phyloP scores from a whole-genome alignment of 2,888 invertebrate species.

The Bombylius major region DNA sequence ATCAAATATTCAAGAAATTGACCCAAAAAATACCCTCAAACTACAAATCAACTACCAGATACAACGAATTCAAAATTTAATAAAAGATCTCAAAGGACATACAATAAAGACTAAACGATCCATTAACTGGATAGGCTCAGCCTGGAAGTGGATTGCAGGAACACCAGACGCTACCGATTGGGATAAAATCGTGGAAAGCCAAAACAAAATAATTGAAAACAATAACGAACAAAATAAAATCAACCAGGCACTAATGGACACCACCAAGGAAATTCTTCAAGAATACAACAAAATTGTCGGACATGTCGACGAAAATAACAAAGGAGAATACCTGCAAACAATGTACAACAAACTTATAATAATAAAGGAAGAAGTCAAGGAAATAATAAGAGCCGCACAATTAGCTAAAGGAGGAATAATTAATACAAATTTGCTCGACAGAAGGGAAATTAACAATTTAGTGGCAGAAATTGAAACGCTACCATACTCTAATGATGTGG shows the following conservation, averaged over 20 bases:
- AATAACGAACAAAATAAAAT: constrained; percentile 1
- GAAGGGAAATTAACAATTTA: constrained; percentile 4
- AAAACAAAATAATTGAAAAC: not conserved
- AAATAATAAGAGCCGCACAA: constrained; percentile 9
- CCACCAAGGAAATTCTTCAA: not conserved
- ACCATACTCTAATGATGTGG: too few relatives aligned
- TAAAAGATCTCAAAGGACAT: not conserved
- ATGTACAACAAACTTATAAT: not conserved
- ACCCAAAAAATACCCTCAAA: not conserved
- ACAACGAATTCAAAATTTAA: not conserved
- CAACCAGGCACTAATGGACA: not conserved
- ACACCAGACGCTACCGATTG: constrained; percentile 2
- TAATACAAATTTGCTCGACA: constrained; percentile 8
- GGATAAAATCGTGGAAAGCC: not conserved
- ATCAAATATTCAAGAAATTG: not conserved
- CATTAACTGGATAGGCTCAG: not conserved
- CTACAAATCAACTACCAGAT: not conserved
- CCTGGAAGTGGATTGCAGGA: constrained; percentile 2
- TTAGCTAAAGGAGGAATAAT: constrained; percentile 9
- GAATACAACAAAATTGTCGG: not conserved
- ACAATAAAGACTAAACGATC: not conserved
- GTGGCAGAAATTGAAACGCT: too few relatives aligned
- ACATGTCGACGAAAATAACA: not conserved
- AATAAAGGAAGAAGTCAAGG: constrained; percentile 7
- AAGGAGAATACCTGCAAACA: not conserved